Evolutionary conservation across 2,113 vertebrate genomes (phyloP), one percentile per base, ranked within the genome.

Genomic region (Dasyurus viverrinus): DNA sequence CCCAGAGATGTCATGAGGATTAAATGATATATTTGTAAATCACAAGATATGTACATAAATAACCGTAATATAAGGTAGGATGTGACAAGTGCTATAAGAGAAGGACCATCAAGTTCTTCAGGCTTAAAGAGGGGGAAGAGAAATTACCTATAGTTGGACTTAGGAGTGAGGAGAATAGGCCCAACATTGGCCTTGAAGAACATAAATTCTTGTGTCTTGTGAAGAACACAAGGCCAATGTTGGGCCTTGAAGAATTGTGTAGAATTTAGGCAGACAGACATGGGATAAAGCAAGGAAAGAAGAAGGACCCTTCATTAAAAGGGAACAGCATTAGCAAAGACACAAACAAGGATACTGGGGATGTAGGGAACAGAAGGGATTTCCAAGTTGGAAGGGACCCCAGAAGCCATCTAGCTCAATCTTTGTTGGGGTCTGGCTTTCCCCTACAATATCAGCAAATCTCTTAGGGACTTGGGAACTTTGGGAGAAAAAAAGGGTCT

Each of bases 41-140:
- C 54, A n/a, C n/a, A 9, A 2, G 5, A 0, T 23, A 54, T 0
- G 30, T 19, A n/a, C 5, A 2, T 48, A 46, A n/a, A 1, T 30
- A 47, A n/a, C 47, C 76, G 54, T 94, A 11, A 52, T 48, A 76
- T 10, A 9, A 54, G 68, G 90, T 25, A 84, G 93, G 50, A 89
- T 42, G 52, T 22, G 25, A 26, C 8, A 3, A 26, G 26, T 24
- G 36, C 23, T 1, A 0, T 27, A 6, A 91, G 57, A 92, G 27
- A 89, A 76, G 5, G 10, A 30, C 54, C 23, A 8, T 6, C 25
- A 53, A 27, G 22, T 2, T 47, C 48, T 23, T 7, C 30, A 53
- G 55, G 54, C 54, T 42, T 0, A 0, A 1, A 27, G 42, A 55
- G 54, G 24, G 14, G 52, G 90, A 48, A 48, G 53, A 50, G 53